Base-by-base conservation (phyloP, 2,888 invertebrate species). In the Timandra comae region DNA sequence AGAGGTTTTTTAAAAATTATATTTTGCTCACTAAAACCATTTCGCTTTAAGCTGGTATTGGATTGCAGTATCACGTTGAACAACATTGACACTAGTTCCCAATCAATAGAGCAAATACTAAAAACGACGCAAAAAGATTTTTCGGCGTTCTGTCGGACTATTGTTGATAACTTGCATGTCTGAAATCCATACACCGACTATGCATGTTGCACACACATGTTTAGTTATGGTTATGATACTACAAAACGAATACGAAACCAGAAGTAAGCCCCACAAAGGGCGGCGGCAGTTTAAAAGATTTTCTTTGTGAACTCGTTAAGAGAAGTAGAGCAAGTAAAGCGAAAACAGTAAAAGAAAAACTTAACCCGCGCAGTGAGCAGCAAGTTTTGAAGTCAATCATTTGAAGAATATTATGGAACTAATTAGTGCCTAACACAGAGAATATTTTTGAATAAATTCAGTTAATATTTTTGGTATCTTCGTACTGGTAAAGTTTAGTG, bases 51-150 rank as follows among this genome's bases (percentile, higher is more conserved):
- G 6, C 16, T 5, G n/a, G 16, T 16, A 1, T 16, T 24, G 43
- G 43, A 43, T 48, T 51, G 7, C 11, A 30, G 38, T 41, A 39
- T 32, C 35, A 30, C 38, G 33, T 27, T 39, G 35, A 34, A 37
- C 45, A 41, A 45, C 45, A 43, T 48, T 48, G 48, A 43, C 45
- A 41, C 38, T 45, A 3, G 41, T 39, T 32, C 43, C 45, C 48
- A 48, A 48, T 48, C 45, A 48, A 41, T 43, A 30, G 28, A 24
- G 41, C 43, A 48, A 48, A 48, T 38, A 40, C 27, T 30, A 26
- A 27, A 31, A 21, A 27, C 30, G 7, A 24, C 7, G 11, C 24
- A 10, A 24, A 47, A 42, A 42, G 4, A n/a, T 16, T 16, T 16
- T 35, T 36, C 16, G 12, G 2, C 10, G 30, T 39, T 44, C 38